Base-by-base conservation (phyloP, 2,888 invertebrate genomes). In the Eupelmus urozonus region DNA sequence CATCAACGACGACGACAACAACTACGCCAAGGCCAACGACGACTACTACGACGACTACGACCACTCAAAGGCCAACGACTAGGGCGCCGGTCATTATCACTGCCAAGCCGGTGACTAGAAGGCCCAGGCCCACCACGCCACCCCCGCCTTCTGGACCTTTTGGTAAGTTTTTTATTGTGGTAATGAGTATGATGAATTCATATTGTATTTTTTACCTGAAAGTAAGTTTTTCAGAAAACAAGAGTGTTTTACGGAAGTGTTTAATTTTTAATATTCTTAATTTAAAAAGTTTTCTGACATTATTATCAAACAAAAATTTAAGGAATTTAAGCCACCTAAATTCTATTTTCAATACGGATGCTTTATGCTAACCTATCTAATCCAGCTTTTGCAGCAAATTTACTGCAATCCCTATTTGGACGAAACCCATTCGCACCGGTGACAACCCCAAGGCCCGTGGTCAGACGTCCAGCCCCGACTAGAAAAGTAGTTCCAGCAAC, bases 81-180 rank as follows among this genome's bases (percentile, higher is more conserved):
- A 60, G 55, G 53, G 67, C 59, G 34, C 83, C 83, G 13, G 82
- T 85, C 2, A 81, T 84, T 7, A 83, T 82, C 29, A 82, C 84
- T 2, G 80, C 81, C 0, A 85, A 83, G 40, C 79, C 85, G n/a
- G 78, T 83, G 7, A 85, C 82, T 40, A 69, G 81, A 75, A 88
- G 86, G 76, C 87, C 88, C 16, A 88, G 87, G 49, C 87, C 90
- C 16, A 89, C 90, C 59, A 88, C 87, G 18, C 85, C 88, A 34
- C 87, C 88, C 53, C 90, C 90, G 34, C 87, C 85, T 78, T 84
- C 76, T 49, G 74, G 77, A 18, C 69, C 73, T 23, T 67, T 80
- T 29, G 80, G 80, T 78, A 34, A 49, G 27, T 20, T 45, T 49
- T 25, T n/a, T n/a, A n/a, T n/a, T n/a, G n/a, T n/a, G n/a, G n/a